Conservation (phyloP, 2,797 vertebrate genomes). For the Falco rusticolus region DNA sequence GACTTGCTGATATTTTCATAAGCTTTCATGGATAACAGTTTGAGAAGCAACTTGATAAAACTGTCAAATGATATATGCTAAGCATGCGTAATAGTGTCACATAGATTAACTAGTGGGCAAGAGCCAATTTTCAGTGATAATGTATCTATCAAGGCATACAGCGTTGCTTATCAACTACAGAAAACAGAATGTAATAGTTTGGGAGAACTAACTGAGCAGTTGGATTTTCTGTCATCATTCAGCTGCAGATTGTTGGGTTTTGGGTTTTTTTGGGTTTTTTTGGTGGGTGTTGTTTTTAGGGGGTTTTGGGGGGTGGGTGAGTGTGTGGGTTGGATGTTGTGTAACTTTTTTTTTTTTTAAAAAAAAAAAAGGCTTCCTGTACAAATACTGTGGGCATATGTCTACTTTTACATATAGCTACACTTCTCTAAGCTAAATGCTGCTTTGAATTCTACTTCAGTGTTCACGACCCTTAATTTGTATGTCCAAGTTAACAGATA, state of each 20-base stretch:
- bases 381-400: not conserved
- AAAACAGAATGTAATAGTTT: not conserved
- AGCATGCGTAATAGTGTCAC: not conserved
- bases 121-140: not conserved
- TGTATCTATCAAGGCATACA: not conserved
- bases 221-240: not conserved
- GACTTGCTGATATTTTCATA: not conserved
- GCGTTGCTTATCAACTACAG: not conserved
- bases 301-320: no score
- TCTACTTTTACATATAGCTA: not conserved
- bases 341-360: fast-evolving
- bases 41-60: not conserved
- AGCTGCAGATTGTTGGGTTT: not conserved
- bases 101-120: not conserved
- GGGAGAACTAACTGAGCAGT: not conserved
- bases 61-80: not conserved
- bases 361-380: not conserved
- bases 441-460: not conserved
- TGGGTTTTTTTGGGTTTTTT: not conserved
- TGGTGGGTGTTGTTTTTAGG: no score
- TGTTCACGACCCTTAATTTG: not conserved
- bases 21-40: not conserved
- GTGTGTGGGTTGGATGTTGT: not conserved
- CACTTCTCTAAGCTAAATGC: not conserved
- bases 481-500: not conserved